Percentiles rank a stretch among this genome's conserved stretches.
Conservation (phyloP, 2,888 invertebrate genomes). For the Neelides folsomi region DNA sequence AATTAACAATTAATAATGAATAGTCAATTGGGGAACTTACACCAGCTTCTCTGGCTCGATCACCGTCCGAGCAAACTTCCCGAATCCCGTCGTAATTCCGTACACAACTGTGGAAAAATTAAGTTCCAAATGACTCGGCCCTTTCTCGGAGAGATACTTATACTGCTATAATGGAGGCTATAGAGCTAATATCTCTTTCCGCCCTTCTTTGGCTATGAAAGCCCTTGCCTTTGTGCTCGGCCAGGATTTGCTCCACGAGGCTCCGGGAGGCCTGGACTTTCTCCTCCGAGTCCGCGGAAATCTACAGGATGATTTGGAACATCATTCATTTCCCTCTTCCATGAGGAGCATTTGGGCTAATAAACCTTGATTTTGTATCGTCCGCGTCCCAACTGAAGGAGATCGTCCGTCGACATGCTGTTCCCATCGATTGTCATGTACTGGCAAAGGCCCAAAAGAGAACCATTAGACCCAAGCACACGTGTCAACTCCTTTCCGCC, state of each 20-base stretch:
- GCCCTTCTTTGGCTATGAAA: neutral
- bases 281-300: slow-evolving; percentile 44
- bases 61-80: slow-evolving; percentile 48
- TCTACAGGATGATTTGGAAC: slow-evolving; percentile 35
- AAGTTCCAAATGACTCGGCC: no score
- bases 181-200: no score
- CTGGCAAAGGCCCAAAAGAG: slow-evolving; percentile 33
- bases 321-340: no score
- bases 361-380: slow-evolving; percentile 45
- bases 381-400: slow-evolving; percentile 45
- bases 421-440: slow-evolving; percentile 46
- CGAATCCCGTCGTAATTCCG: slow-evolving; percentile 54
- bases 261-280: slow-evolving; percentile 43
- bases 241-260: slow-evolving; percentile 47
- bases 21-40: slow-evolving; percentile 37
- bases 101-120: slow-evolving; percentile 39
- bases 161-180: no score
- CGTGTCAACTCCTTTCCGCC: neutral
- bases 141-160: no score
- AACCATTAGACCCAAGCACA: neutral
- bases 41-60: slow-evolving; percentile 46
- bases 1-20: neutral
- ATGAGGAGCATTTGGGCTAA: no score
- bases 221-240: slow-evolving; percentile 45
- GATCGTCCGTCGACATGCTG: slow-evolving; percentile 45